A percentile compares a stretch with the other conserved stretches of the same genome.
These are phyloP conservation scores for Chiloscyllium punctatum DNA, from an alignment of 2,797 vertebrate species.

Conservation along the genomic window DNA sequence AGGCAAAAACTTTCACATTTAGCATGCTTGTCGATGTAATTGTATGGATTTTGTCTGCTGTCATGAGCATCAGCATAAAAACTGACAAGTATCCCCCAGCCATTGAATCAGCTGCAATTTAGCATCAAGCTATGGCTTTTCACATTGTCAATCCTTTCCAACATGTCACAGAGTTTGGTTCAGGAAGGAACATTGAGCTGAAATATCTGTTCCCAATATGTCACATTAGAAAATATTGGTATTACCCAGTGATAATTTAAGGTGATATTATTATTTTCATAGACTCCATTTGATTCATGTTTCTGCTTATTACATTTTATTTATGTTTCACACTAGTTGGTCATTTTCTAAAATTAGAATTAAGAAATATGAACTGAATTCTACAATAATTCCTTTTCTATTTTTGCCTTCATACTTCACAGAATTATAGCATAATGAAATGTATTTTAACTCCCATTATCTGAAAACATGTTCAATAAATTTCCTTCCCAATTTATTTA, in stretches of 20 bases:
- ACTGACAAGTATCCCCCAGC: neutral
- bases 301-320: neutral
- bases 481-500: neutral
- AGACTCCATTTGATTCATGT: neutral
- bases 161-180: neutral
- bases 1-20: neutral
- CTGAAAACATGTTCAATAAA: neutral
- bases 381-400: neutral
- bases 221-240: neutral
- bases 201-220: neutral
- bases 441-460: neutral
- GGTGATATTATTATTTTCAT: neutral
- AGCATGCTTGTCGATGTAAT: constrained; percentile 12
- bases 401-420: neutral
- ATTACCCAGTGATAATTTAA: neutral
- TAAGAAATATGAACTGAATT: neutral
- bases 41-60: neutral
- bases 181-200: constrained; percentile 21
- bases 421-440: neutral
- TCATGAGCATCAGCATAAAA: neutral
- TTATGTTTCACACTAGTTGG: neutral
- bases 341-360: neutral
- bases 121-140: neutral
- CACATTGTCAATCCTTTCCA: neutral
- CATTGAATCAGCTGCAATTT: constrained; percentile 3